A percentile compares a stretch with the other conserved stretches of the same genome.
phyloP scores from a whole-genome alignment of 2,888 invertebrate species.

The Melanostoma scalare region DNA sequence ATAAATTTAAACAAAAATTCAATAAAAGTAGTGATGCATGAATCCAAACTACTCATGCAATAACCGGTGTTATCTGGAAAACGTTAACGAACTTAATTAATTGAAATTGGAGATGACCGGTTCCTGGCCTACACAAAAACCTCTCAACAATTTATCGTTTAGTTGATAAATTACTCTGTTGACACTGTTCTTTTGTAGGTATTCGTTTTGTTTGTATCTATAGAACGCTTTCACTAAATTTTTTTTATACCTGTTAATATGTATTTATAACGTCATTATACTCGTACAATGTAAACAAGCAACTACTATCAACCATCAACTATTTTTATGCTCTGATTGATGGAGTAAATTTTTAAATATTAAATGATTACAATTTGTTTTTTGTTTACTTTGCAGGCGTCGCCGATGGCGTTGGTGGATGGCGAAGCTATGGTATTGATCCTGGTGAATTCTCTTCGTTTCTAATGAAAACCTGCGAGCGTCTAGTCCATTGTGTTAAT shows the following conservation, averaged over 20 bases:
- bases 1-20: conserved; percentile 22
- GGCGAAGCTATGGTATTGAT: conserved; percentile 98
- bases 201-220: conserved; percentile 3
- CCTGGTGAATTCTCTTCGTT: conserved; percentile 97
- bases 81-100: conserved; percentile 21
- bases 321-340: not conserved
- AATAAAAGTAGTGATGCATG: conserved; percentile 28
- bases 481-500: conserved; percentile 93
- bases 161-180: conserved; percentile 20
- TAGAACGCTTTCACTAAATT: not conserved
- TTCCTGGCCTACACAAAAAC: conserved; percentile 9
- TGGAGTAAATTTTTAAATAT: no score
- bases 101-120: conserved; percentile 28
- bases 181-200: not conserved
- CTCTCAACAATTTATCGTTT: not conserved
- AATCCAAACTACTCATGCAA: conserved; percentile 15
- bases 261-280: not conserved
- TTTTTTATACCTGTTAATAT: not conserved
- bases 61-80: conserved; percentile 47
- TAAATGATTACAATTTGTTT: not conserved
- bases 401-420: conserved; percentile 99
- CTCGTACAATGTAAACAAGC: no score
- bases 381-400: conserved; percentile 87
- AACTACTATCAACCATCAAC: no score
- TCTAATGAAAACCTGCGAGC: conserved; percentile 96